Percentiles rank a stretch among this genome's conserved stretches.
These are phyloP conservation scores for Micronycteris hirsuta DNA, from an alignment of 2,113 vertebrate species.

Conservation along the genomic window DNA sequence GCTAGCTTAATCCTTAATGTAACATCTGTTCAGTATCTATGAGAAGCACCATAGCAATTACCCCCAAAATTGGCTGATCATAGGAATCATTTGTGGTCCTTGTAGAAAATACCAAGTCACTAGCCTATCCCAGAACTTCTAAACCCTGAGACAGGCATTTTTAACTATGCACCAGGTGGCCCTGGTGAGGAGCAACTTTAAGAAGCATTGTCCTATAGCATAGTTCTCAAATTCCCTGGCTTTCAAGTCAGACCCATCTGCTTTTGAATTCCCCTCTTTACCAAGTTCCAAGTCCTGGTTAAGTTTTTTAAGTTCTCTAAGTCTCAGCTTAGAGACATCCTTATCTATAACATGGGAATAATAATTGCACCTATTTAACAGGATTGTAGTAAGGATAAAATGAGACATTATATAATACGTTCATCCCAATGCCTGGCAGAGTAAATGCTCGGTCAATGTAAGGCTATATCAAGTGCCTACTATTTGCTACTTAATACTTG, in stretches of 20 bases:
- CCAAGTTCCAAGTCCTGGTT: background rate
- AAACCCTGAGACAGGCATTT: background rate
- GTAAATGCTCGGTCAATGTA: background rate
- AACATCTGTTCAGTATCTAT: background rate
- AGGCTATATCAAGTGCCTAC: background rate
- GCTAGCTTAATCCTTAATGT: background rate
- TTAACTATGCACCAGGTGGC: background rate
- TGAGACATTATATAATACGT: background rate
- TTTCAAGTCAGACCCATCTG: background rate
- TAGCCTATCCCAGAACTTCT: background rate
- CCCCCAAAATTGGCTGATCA: background rate
- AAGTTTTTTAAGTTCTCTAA: background rate
- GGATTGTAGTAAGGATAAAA: background rate
- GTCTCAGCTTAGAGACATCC: background rate
- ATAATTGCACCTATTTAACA: background rate
- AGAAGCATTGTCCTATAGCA: background rate
- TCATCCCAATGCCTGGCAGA: background rate
- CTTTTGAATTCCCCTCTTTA: background rate
- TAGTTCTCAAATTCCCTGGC: background rate
- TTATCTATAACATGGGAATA: background rate
- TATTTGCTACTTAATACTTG: background rate
- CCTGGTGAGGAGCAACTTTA: background rate
- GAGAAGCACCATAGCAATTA: background rate
- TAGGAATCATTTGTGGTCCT: background rate
- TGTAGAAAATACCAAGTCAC: background rate